Conservation (phyloP, 1,140 invertebrate species). For the Drosophila subobscura region DNA sequence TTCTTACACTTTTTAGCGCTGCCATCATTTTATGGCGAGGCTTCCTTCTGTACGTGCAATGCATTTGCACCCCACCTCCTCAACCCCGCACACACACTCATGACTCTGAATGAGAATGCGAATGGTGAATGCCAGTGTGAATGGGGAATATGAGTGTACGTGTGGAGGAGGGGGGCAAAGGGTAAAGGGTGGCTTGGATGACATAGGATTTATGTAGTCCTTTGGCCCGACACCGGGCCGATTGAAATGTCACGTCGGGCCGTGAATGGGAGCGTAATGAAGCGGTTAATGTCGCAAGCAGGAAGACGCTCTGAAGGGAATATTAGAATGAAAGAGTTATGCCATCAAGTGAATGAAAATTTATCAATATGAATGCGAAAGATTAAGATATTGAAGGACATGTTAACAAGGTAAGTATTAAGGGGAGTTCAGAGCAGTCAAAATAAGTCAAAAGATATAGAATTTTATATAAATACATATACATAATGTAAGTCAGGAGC, state of each 20-base stretch:
- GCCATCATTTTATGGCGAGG: slow-evolving; percentile 58
- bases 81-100: not conserved
- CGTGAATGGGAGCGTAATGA: slow-evolving; percentile 76
- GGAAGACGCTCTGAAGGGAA: slow-evolving; percentile 7
- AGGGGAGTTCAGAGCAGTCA: too few relatives aligned
- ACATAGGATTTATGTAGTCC: slow-evolving; percentile 70
- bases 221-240: slow-evolving; percentile 61
- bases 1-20: slow-evolving; percentile 75
- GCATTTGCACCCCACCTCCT: slow-evolving; percentile 14
- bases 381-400: too few relatives aligned
- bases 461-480: too few relatives aligned
- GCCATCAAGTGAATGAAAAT: not conserved
- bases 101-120: slow-evolving; percentile 21
- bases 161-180: slow-evolving; percentile 26
- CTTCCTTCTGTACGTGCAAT: slow-evolving; percentile 52
- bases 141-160: slow-evolving; percentile 31
- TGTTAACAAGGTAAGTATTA: too few relatives aligned
- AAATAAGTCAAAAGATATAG: too few relatives aligned
- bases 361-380: too few relatives aligned
- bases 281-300: slow-evolving; percentile 58
- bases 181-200: slow-evolving; percentile 18
- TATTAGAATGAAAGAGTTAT: slow-evolving; percentile 1
- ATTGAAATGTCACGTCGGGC: slow-evolving; percentile 76
- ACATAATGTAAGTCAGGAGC: too few relatives aligned
- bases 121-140: slow-evolving; percentile 25